Evolutionary conservation across 2,113 vertebrate genomes (phyloP).

Genomic region (Aegotheles bennettii): DNA sequence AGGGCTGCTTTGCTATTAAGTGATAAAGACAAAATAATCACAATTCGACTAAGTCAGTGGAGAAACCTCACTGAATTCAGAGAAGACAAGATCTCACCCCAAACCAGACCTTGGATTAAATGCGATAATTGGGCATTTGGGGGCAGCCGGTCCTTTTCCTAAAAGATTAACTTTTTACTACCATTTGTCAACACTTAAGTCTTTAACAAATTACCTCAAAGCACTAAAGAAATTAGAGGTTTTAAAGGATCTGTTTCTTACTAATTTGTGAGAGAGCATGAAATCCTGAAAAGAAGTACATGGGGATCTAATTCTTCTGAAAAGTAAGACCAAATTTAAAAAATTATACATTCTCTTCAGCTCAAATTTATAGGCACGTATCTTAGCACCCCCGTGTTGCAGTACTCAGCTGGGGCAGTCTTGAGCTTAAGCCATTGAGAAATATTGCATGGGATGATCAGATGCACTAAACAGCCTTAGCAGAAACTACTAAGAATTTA

Average conservation of each 20-base stretch:
- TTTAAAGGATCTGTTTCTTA: not conserved
- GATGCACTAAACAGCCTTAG: not conserved
- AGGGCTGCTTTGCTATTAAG: not conserved
- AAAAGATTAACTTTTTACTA: not conserved
- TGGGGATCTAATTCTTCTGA: not conserved
- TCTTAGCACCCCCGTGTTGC: not conserved
- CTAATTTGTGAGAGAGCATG: not conserved
- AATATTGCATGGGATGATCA: not conserved
- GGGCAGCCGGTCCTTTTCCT: not conserved
- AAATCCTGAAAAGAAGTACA: not conserved
- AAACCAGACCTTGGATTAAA: not conserved
- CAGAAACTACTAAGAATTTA: not conserved
- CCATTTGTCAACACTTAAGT: not conserved
- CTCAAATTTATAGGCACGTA: not conserved
- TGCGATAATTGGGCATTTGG: not conserved
- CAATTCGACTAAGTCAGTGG: not conserved
- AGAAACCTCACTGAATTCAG: not conserved
- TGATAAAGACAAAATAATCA: not conserved
- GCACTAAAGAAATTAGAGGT: not conserved
- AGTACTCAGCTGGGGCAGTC: not conserved
- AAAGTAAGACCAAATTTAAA: not conserved
- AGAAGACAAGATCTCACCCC: not conserved
- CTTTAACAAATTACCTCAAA: not conserved
- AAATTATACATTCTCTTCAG: not conserved
- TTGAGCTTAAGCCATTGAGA: not conserved